These are phyloP conservation scores for Platyrinchus mystaceus DNA, from an alignment of 2,797 vertebrate species.

Conservation along the genomic window DNA sequence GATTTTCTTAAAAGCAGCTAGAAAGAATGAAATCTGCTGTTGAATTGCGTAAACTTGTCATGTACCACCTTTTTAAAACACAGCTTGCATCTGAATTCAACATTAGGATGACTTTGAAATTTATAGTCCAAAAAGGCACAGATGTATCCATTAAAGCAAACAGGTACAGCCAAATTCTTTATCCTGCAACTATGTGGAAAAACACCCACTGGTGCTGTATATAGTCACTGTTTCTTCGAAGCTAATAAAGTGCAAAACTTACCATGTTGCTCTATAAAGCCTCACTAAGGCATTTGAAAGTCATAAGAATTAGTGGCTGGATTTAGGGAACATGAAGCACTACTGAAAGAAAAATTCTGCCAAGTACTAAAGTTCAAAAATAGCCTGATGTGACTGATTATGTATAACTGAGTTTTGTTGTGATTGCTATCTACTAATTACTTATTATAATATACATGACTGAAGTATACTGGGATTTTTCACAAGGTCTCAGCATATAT, in stretches of 20 bases:
- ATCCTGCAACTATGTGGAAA: neutral
- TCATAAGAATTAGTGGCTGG: neutral
- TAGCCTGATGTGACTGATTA: neutral
- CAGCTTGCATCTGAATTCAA: neutral
- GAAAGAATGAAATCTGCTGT: neutral
- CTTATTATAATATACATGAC: neutral
- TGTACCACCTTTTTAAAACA: neutral
- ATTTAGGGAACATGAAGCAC: neutral
- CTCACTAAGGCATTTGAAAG: neutral
- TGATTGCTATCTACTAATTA: neutral
- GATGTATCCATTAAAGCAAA: conserved; percentile 25
- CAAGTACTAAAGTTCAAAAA: neutral
- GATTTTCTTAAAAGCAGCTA: neutral
- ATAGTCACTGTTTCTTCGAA: neutral
- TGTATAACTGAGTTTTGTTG: neutral
- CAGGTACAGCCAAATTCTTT: neutral
- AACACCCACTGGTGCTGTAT: neutral
- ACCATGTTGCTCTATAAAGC: neutral
- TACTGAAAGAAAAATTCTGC: neutral
- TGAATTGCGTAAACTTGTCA: conserved; percentile 8
- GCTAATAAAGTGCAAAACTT: neutral
- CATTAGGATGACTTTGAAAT: conserved; percentile 40
- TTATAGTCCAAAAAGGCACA: conserved; percentile 28
- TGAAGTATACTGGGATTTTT: neutral
- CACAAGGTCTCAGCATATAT: neutral